Conservation (phyloP, 2,888 invertebrate species). For the Eumerus sabulonum region DNA sequence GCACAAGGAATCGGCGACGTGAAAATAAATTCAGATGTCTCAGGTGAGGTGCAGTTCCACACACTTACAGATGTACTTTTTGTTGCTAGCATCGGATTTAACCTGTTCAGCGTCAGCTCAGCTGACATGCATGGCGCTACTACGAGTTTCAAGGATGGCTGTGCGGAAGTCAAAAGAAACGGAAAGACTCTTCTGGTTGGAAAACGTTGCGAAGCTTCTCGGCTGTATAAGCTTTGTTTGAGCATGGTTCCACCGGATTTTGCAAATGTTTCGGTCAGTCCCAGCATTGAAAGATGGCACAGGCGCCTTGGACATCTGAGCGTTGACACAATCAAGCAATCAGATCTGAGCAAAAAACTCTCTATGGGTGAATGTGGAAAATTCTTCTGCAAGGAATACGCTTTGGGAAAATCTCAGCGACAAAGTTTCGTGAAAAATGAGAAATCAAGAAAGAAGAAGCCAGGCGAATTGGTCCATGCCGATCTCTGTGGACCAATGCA, state of each 20-base stretch:
- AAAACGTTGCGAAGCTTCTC: conserved; percentile 10
- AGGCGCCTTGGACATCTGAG: conserved; percentile 28
- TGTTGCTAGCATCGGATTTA: conserved; percentile 1
- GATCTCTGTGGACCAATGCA: conserved; percentile 70
- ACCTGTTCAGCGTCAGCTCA: conserved; percentile 10
- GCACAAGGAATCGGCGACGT: conserved; percentile 8
- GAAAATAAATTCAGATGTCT: too few species aligned
- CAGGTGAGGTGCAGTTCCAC: conserved; percentile 3
- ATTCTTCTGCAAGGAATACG: too few species aligned
- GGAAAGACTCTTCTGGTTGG: conserved; percentile 26
- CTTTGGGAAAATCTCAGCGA: conserved; percentile 69
- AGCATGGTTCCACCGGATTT: too few species aligned
- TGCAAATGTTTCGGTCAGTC: too few species aligned
- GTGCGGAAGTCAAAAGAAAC: conserved; percentile 22
- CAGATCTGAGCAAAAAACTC: conserved; percentile 11
- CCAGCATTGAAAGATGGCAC: too few species aligned
- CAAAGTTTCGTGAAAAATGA: conserved; percentile 46
- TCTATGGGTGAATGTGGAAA: conserved; percentile 48
- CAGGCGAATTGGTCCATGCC: conserved; percentile 64
- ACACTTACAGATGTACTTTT: conserved; percentile 20
- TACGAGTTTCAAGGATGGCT: conserved; percentile 23
- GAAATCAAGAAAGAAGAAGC: conserved; percentile 43
- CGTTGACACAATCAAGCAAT: conserved; percentile 15
- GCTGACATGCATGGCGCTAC: conserved; percentile 28
- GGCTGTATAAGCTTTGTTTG: too few species aligned